Base-by-base conservation (phyloP, 2,797 vertebrate species). In the Anolis apletophallus region DNA sequence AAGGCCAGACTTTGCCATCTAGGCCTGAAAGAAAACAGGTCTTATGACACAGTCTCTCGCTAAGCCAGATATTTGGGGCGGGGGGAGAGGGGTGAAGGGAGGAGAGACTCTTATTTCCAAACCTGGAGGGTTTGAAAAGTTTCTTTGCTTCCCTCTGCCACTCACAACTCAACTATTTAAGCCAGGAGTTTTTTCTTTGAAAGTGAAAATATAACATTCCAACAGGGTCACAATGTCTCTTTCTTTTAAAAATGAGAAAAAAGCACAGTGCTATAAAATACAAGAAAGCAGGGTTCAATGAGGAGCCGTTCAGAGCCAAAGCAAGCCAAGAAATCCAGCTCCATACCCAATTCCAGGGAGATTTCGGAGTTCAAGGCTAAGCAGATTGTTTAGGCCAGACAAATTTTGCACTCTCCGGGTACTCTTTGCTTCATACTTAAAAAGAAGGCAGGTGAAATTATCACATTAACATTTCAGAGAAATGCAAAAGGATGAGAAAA, bases 1-100 rank as follows among this genome's bases (percentile, higher is more conserved):
- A 69, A 10, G 79, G 89, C 55, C 55, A 21, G 57, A 50, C n/a
- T 13, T 36, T 87, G 91, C 85, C 87, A 85, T 88, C 89, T 88
- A 89, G 71, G 87, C 74, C 87, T 91, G 86, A 91, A 95, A 89
- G 55, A 89, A 91, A 93, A 88, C 82, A 87, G 81, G 78, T 79
- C 87, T 68, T 86, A 4, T 16, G 84, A 90, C 82, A 81, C 19
- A n/a, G 59, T 64, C 85, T 86, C 23, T 46, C 52, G 80, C 55
- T 72, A 81, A 88, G 32, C 23, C 17, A 8, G 67, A 71, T 67
- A 54, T 71, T 14, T 84, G n/a, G 81, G 90, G 86, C 82, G 57
- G 34, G 71, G n/a, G n/a, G n/a, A n/a, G n/a, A n/a, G n/a, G n/a
- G 5, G 5, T 8, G 9, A 84, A 72, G 68, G 2, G 50, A 89